These are phyloP conservation scores for Bos javanicus DNA, from an alignment of 2,113 vertebrate genomes.

Conservation along the genomic window DNA sequence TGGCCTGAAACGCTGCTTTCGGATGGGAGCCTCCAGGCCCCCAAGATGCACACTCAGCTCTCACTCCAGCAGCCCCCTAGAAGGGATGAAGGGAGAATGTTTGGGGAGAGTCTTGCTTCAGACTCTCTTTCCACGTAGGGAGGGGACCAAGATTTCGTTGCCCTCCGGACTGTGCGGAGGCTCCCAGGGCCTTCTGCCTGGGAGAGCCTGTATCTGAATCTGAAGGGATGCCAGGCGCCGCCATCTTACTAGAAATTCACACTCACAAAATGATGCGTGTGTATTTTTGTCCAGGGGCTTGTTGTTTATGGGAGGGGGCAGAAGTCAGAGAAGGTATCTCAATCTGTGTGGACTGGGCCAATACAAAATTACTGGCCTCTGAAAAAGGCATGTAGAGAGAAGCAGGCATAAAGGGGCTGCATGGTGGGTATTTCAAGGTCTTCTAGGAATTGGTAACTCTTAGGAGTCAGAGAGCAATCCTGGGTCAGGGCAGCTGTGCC, in stretches of 20 bases:
- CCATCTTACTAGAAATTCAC: slow-evolving; percentile 60
- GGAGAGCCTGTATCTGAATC: background rate
- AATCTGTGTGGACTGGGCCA: background rate
- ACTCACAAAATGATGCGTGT: background rate
- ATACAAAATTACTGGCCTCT: background rate
- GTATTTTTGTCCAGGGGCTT: background rate
- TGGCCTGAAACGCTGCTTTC: background rate
- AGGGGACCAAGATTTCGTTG: background rate
- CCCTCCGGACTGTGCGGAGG: background rate
- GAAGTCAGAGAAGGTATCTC: background rate
- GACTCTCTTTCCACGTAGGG: background rate
- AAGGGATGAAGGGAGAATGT: background rate
- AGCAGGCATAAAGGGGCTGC: background rate
- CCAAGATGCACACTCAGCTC: background rate
- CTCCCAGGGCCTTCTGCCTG: background rate
- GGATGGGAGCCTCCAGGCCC: background rate
- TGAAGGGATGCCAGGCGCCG: background rate
- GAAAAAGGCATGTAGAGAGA: background rate
- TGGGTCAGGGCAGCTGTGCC: background rate
- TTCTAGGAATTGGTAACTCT: background rate
- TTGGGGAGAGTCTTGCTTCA: background rate
- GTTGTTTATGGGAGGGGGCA: background rate
- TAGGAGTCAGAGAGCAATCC: background rate
- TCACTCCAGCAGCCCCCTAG: background rate
- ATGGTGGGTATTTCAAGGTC: background rate